Evolutionary conservation across 2,797 vertebrate species (phyloP).

Genomic region (Mus caroli): DNA sequence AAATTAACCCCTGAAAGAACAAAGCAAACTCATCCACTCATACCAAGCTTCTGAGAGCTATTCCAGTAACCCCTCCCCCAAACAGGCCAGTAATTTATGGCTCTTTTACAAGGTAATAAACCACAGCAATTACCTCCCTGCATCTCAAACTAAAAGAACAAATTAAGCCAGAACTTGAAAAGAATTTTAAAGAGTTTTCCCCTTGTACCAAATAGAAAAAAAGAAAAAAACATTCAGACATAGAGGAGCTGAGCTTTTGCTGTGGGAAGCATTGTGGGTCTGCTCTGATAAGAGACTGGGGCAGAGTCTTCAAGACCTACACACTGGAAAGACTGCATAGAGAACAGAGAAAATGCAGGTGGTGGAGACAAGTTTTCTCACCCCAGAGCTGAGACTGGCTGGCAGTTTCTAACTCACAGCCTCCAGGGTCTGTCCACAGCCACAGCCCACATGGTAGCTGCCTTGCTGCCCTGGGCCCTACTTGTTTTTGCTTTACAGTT

Average conservation of each 20-base stretch:
- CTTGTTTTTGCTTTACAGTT: conserved; percentile 24
- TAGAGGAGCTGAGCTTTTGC: conserved; percentile 70
- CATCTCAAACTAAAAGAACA: conserved; percentile 87
- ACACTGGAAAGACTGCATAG: conserved; percentile 36
- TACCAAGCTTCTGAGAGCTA: conserved; percentile 84
- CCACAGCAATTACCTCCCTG: conserved; percentile 88
- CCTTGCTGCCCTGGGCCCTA: conserved; percentile 41
- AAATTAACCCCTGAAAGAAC: conserved; percentile 74
- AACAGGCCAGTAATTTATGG: conserved; percentile 89
- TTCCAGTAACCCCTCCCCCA: conserved; percentile 85
- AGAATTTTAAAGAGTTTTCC: conserved; percentile 83
- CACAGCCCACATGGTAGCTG: not conserved
- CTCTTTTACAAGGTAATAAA: conserved; percentile 91
- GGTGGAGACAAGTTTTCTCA: not conserved
- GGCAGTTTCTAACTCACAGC: conserved; percentile 25
- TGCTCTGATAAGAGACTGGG: not conserved
- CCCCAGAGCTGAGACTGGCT: conserved; percentile 40
- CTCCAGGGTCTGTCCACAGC: not conserved
- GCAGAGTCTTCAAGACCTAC: conserved; percentile 55
- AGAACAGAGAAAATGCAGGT: not conserved
- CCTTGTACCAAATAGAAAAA: conserved; percentile 69
- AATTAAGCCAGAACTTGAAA: conserved; percentile 87
- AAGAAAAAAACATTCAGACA: conserved; percentile 43
- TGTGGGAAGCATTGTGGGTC: not conserved
- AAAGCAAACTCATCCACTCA: conserved; percentile 73